Percentiles rank a stretch among this genome's conserved stretches.
Evolutionary conservation across 1,140 invertebrate species (phyloP).

Genomic region (Parasteatoda tepidariorum): DNA sequence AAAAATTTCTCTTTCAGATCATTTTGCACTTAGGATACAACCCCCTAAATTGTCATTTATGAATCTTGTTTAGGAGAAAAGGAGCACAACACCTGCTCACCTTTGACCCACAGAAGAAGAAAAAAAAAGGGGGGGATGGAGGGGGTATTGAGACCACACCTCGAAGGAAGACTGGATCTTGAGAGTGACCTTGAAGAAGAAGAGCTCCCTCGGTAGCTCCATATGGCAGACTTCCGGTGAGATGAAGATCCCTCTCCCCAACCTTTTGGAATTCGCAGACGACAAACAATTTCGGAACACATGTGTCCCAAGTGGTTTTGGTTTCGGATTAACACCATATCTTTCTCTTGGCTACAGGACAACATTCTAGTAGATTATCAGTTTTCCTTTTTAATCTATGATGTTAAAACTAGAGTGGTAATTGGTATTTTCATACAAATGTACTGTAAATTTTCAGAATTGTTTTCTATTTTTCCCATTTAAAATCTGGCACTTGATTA

Average conservation of each 20-base stretch:
- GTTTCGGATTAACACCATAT: too few species aligned
- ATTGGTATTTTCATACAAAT: too few species aligned
- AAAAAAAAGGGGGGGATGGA: not conserved
- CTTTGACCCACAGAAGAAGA: conserved; percentile 20
- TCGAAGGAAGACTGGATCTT: conserved; percentile 22
- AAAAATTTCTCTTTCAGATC: too few species aligned
- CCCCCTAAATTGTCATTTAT: not conserved
- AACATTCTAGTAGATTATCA: too few species aligned
- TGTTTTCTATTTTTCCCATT: too few species aligned
- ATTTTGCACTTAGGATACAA: not conserved
- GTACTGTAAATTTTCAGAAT: too few species aligned
- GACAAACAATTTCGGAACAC: not conserved
- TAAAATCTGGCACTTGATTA: too few species aligned
- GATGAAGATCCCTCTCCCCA: not conserved
- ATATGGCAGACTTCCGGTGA: conserved; percentile 46
- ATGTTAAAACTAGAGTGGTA: too few species aligned
- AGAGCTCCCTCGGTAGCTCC: conserved; percentile 18
- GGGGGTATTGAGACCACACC: conserved; percentile 39
- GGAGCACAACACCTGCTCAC: conserved; percentile 37
- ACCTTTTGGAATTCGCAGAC: not conserved
- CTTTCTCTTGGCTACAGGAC: too few species aligned
- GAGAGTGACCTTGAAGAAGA: conserved; percentile 26
- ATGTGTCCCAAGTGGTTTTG: not conserved
- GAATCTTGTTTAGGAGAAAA: too few species aligned
- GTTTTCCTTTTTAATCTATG: too few species aligned